Conservation (phyloP, 2,888 invertebrate species). For the Plagiodera versicolora region DNA sequence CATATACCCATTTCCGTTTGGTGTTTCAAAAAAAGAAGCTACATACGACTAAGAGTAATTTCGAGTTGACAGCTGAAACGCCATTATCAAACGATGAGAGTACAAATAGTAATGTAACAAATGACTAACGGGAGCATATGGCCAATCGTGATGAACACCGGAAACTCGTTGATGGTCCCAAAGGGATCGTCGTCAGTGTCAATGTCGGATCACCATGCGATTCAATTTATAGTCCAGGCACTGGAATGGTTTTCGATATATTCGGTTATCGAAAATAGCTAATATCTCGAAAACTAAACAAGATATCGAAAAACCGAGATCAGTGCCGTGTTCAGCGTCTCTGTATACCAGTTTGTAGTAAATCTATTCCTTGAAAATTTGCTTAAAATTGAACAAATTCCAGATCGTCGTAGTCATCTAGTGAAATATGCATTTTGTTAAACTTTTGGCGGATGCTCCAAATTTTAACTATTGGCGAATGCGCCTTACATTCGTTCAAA, state of each 20-base stretch:
- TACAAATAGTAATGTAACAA: neutral
- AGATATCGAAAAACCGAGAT: no score
- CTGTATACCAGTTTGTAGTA: no score
- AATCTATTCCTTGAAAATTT: no score
- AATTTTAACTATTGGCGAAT: no score
- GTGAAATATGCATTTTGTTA: no score
- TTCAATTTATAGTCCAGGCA: slow-evolving; percentile 4
- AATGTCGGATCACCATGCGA: neutral
- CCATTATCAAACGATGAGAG: slow-evolving; percentile 6
- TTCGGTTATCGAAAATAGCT: no score
- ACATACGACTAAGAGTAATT: neutral
- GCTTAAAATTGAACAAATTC: no score
- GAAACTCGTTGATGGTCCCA: slow-evolving; percentile 26
- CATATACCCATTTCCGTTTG: slow-evolving; percentile 8
- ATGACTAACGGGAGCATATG: slow-evolving; percentile 21
- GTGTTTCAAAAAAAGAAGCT: neutral
- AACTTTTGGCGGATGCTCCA: no score
- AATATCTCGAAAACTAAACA: no score
- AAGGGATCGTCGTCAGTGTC: slow-evolving; percentile 18
- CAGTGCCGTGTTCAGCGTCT: no score
- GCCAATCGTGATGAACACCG: slow-evolving; percentile 24
- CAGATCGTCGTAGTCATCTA: no score
- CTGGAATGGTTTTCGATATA: neutral
- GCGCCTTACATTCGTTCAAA: no score
- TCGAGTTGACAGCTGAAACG: slow-evolving; percentile 4